Percentiles rank a stretch among this genome's conserved stretches.
These are phyloP conservation scores for Listronotus oregonensis DNA, from an alignment of 1,140 invertebrate genomes.

Conservation along the genomic window DNA sequence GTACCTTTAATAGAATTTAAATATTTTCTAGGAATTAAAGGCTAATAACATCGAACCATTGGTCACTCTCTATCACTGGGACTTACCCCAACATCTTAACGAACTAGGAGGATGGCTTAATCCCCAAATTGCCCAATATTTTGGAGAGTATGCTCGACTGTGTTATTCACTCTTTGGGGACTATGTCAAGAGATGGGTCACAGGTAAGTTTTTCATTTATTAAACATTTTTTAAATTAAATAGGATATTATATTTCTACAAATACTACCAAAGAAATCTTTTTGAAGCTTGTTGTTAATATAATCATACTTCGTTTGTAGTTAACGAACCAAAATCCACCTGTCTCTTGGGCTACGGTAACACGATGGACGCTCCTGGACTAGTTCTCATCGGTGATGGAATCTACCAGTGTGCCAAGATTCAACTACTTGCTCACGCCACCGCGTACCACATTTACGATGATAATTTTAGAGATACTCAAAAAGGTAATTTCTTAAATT, in stretches of 20 bases:
- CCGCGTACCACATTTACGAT: slow-evolving; percentile 69
- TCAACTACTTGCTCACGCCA: slow-evolving; percentile 67
- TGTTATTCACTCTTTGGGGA: slow-evolving; percentile 32
- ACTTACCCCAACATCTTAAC: slow-evolving; percentile 41
- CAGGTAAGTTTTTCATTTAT: neutral
- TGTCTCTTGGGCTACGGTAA: slow-evolving; percentile 48
- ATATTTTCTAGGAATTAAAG: slow-evolving; percentile 44
- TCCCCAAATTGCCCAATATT: slow-evolving; percentile 29
- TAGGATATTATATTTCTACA: neutral
- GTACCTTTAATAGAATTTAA: too few species aligned
- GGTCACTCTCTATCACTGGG: slow-evolving; percentile 52
- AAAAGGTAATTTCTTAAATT: slow-evolving; percentile 61
- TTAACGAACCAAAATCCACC: slow-evolving; percentile 63
- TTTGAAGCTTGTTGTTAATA: too few species aligned
- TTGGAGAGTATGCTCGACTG: slow-evolving; percentile 50
- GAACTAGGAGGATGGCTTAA: slow-evolving; percentile 63
- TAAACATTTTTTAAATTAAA: neutral
- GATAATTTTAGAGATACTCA: slow-evolving; percentile 63
- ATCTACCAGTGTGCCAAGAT: slow-evolving; percentile 67
- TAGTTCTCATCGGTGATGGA: slow-evolving; percentile 55
- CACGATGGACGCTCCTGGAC: too few species aligned
- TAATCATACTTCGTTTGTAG: slow-evolving; percentile 54
- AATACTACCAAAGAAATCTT: too few species aligned
- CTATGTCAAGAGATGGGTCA: slow-evolving; percentile 34
- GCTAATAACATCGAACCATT: slow-evolving; percentile 57